Percentiles rank a stretch among this genome's conserved stretches.
Conservation (phyloP, 2,888 invertebrate species). For the Drosophila yooni region DNA sequence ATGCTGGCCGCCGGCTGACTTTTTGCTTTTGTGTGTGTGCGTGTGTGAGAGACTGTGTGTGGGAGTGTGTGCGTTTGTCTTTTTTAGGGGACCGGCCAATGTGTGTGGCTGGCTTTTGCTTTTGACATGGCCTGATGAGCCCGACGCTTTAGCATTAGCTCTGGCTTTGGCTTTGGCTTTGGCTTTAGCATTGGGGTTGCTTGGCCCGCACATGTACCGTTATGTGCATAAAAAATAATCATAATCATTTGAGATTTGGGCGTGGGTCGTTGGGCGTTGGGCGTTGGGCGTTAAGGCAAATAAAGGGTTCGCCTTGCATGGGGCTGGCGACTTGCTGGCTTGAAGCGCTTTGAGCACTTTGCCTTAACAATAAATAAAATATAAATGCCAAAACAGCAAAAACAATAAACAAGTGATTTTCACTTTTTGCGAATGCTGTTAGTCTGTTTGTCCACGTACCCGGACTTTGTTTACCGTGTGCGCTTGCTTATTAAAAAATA, state of each 20-base stretch:
- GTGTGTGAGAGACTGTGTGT: constrained; percentile 1
- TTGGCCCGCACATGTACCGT: constrained; percentile 54
- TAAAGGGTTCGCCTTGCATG: constrained; percentile 48
- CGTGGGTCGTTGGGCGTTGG: constrained; percentile 27
- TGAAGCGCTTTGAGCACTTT: constrained; percentile 70
- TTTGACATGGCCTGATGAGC: constrained; percentile 67
- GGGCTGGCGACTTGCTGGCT: constrained; percentile 31
- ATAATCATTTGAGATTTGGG: constrained; percentile 79
- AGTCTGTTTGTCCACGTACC: constrained; percentile 25
- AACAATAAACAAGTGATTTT: constrained; percentile 58
- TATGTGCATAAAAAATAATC: constrained; percentile 79
- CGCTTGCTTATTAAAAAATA: constrained; percentile 65
- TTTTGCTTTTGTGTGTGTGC: not conserved
- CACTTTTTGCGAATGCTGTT: constrained; percentile 28
- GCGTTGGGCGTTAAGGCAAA: constrained; percentile 37
- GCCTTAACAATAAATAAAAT: constrained; percentile 58
- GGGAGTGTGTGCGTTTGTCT: constrained; percentile 10
- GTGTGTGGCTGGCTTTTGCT: constrained; percentile 43
- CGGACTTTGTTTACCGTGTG: constrained; percentile 39
- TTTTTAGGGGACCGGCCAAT: constrained; percentile 27
- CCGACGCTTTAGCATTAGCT: constrained; percentile 45
- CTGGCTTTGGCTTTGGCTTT: constrained; percentile 31
- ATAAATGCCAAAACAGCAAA: constrained; percentile 38
- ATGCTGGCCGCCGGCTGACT: constrained; percentile 31
- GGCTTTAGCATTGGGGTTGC: constrained; percentile 35